Percentiles rank a stretch among this genome's conserved stretches.
These are phyloP conservation scores for Drosophila borealis DNA, from an alignment of 2,888 invertebrate genomes.

Conservation along the genomic window DNA sequence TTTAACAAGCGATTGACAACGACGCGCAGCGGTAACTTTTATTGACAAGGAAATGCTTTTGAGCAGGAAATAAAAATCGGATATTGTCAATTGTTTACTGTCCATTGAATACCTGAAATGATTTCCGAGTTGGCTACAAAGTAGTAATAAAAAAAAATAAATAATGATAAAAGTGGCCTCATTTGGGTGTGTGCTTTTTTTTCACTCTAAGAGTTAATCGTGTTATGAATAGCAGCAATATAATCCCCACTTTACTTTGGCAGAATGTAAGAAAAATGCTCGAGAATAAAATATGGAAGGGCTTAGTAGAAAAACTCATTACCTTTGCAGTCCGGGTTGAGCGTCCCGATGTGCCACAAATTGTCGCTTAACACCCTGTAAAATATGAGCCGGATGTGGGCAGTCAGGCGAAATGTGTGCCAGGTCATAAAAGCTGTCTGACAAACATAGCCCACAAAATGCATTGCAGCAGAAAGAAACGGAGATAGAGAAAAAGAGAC, in stretches of 20 bases:
- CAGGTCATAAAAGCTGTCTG: slow-evolving; percentile 63
- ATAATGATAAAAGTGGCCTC: slow-evolving; percentile 10
- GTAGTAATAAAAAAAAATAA: slow-evolving; percentile 11
- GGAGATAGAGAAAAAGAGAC: too few relatives aligned
- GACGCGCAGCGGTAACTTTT: slow-evolving; percentile 24
- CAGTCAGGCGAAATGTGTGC: slow-evolving; percentile 38
- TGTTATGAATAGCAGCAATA: slow-evolving; percentile 18
- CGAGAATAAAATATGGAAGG: slow-evolving; percentile 28
- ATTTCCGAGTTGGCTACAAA: slow-evolving; percentile 24
- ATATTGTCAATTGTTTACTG: slow-evolving; percentile 53
- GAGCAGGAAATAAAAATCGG: slow-evolving; percentile 50
- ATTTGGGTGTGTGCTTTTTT: neutral
- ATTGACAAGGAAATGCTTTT: slow-evolving; percentile 63
- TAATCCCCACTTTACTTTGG: slow-evolving; percentile 14
- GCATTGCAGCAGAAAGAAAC: slow-evolving; percentile 33
- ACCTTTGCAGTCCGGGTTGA: slow-evolving; percentile 43
- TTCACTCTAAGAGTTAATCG: slow-evolving; percentile 17
- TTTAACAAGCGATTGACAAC: slow-evolving; percentile 9
- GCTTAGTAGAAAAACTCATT: slow-evolving; percentile 49
- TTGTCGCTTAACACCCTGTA: slow-evolving; percentile 76
- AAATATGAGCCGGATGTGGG: slow-evolving; percentile 60
- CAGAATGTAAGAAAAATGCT: slow-evolving; percentile 15
- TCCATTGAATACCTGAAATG: slow-evolving; percentile 26
- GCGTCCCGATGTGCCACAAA: slow-evolving; percentile 64
- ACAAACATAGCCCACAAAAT: slow-evolving; percentile 43